Evolutionary conservation across 2,888 invertebrate genomes (phyloP).

Genomic region (Deroplatys truncata): DNA sequence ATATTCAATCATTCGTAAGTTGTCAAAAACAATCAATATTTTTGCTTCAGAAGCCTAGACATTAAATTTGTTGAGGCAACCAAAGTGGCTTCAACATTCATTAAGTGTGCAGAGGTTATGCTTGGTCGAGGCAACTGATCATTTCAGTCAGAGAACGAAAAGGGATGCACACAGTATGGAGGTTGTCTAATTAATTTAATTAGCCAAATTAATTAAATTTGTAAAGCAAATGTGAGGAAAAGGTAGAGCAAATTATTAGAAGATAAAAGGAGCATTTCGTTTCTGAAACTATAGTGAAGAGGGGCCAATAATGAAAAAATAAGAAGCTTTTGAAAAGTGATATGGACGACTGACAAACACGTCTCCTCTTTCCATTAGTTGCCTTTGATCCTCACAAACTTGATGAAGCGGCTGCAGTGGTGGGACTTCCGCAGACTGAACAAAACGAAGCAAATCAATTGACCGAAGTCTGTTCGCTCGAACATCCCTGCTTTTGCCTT

Average conservation of each 20-base stretch:
- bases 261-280: background rate
- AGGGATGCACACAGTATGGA: no score
- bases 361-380: background rate
- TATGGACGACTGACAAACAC: background rate
- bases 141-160: no score
- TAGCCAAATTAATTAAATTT: background rate
- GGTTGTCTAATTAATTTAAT: background rate
- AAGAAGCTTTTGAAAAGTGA: background rate
- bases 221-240: background rate
- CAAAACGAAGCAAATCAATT: background rate
- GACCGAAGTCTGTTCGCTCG: no score
- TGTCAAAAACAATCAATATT: no score
- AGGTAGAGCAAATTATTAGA: background rate
- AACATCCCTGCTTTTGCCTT: no score
- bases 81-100: no score
- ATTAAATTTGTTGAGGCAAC: no score
- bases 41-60: no score
- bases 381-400: background rate
- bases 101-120: no score
- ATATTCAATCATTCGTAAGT: no score
- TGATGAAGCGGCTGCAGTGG: background rate
- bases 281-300: background rate
- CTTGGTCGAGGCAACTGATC: no score
- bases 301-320: background rate
- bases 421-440: background rate